Evolutionary conservation across 2,113 vertebrate species (phyloP).

Genomic region (Otocyon megalotis): DNA sequence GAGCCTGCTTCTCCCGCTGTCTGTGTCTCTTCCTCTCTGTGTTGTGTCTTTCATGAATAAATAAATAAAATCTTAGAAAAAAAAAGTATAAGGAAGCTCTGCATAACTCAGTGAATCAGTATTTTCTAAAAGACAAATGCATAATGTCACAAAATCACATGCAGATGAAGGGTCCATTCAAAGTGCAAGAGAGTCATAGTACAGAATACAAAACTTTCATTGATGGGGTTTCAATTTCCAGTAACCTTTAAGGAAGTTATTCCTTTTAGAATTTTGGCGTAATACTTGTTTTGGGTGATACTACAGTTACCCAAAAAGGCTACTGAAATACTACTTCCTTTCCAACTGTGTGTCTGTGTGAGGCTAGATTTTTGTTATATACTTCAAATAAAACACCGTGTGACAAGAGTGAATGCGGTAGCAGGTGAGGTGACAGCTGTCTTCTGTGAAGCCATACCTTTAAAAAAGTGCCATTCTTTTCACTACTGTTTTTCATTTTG

Average conservation of each 20-base stretch:
- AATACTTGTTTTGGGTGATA: neutral
- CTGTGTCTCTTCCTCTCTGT: too few relatives aligned
- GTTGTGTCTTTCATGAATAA: too few relatives aligned
- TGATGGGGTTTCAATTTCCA: slow-evolving; percentile 34
- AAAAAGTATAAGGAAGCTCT: neutral
- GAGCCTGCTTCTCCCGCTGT: too few relatives aligned
- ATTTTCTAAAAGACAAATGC: slow-evolving; percentile 21
- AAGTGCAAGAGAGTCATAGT: neutral
- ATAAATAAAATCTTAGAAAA: too few relatives aligned
- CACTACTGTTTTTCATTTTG: neutral
- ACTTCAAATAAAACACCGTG: neutral
- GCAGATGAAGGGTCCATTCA: neutral
- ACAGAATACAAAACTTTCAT: neutral
- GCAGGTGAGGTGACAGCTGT: neutral
- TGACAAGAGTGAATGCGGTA: neutral
- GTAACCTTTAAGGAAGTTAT: slow-evolving; percentile 28
- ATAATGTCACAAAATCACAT: slow-evolving; percentile 4
- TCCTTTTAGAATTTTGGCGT: slow-evolving; percentile 31
- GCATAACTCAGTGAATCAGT: neutral
- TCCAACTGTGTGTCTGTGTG: neutral
- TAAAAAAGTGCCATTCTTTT: neutral
- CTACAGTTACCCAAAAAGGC: neutral
- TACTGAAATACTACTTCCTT: neutral
- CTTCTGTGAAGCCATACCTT: slow-evolving; percentile 1
- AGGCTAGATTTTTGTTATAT: neutral